These are phyloP conservation scores for Apodemia duryi DNA, from an alignment of 2,888 invertebrate species.

Conservation along the genomic window DNA sequence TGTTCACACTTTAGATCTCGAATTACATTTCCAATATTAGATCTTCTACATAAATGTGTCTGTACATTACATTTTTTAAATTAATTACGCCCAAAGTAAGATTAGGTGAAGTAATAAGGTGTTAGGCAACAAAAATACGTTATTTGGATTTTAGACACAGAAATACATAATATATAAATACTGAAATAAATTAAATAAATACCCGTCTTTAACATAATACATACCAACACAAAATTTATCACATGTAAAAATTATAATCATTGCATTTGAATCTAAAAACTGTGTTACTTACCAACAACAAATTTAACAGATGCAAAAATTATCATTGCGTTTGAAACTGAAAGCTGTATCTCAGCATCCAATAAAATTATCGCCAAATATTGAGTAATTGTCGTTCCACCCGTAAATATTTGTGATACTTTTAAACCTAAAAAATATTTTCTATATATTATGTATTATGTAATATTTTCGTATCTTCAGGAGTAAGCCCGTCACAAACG, in stretches of 20 bases:
- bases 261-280: constrained; percentile 19
- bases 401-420: constrained; percentile 53
- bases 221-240: constrained; percentile 53
- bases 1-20: too few relatives aligned
- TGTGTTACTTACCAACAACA: not conserved
- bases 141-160: constrained; percentile 34
- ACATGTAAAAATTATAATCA: constrained; percentile 54
- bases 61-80: too few relatives aligned
- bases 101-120: too few relatives aligned
- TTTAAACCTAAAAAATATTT: constrained; percentile 49
- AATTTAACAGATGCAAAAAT: not conserved
- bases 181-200: not conserved
- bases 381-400: constrained; percentile 50
- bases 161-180: constrained; percentile 47
- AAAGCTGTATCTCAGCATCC: constrained; percentile 46
- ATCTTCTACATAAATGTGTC: too few relatives aligned
- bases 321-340: constrained; percentile 30
- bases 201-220: constrained; percentile 24
- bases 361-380: constrained; percentile 58
- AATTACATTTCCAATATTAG: too few relatives aligned
- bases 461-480: too few relatives aligned
- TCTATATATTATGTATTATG: too few relatives aligned
- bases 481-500: too few relatives aligned
- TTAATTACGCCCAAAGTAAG: too few relatives aligned
- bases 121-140: too few relatives aligned